Base-by-base conservation (phyloP, 2,797 vertebrate species). In the Diceros bicornis region DNA sequence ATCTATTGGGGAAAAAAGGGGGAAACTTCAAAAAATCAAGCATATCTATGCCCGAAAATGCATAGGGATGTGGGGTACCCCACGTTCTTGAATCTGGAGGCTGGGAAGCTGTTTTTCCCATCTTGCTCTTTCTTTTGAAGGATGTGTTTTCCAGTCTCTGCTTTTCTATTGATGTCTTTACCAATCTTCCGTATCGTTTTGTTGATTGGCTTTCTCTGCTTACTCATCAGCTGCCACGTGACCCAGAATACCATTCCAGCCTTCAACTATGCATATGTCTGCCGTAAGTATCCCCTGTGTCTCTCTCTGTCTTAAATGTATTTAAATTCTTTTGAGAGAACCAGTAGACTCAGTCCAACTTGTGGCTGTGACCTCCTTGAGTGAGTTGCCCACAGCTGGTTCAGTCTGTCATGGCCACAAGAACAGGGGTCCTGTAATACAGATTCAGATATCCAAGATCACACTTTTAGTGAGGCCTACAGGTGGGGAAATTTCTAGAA, bases 321-420 rank as follows among this genome's bases (percentile, higher is more conserved):
- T 92, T 88, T 59, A 50, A 91, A 81, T 47, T 59, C 50, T 34
- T 52, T 37, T 17, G 20, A 44, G 94, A 44, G 9, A 52, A 44
- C 10, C 52, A 32, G 32, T 32, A 59, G 7, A 20, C 25, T 75
- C 16, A 2, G 11, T 64, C n/a, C 6, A 86, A 20, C 29, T 78
- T 86, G 37, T 72, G 25, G 14, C 17, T 64, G 3, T 34, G 50
- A 37, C 21, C 14, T 66, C 61, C 52, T 71, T 57, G 14, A 57
- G 6, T 62, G 16, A 37, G 13, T 37, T 13, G 1, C 10, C 6
- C 16, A 4, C 1, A 57, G 20, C 23, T 32, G 12, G 2, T 72
- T 82, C 18, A 11, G 2, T 59, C 14, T 41, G 7, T 55, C 37
- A 16, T 83, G 64, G 17, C 32, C 13, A 68, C 8, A 12, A 83